These are phyloP conservation scores for Suillia variegata DNA, from an alignment of 2,888 invertebrate species.

Conservation along the genomic window DNA sequence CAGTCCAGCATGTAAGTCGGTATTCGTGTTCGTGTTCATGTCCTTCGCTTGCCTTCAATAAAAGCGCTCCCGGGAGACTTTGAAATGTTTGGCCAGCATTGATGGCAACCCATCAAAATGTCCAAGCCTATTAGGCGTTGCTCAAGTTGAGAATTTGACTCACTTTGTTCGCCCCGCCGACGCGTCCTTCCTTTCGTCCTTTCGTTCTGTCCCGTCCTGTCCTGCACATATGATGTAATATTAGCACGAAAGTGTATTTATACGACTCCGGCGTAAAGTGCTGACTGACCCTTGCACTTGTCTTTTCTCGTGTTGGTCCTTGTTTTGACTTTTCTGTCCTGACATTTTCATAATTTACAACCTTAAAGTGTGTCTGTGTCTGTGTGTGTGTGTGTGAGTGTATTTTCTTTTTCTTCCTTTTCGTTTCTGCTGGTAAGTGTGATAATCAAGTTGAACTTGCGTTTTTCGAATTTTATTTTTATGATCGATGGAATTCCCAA, in stretches of 20 bases:
- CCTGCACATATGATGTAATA: conserved; percentile 35
- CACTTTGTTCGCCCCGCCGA: neutral
- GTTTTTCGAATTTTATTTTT: conserved; percentile 54
- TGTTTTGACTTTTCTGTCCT: neutral
- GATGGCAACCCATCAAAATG: conserved; percentile 37
- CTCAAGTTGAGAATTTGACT: neutral
- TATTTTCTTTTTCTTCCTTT: too few species aligned
- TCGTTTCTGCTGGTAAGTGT: conserved; percentile 25
- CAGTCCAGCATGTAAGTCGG: neutral
- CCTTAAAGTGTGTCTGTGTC: conserved; percentile 13
- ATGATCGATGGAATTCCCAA: conserved; percentile 61
- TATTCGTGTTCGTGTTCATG: neutral
- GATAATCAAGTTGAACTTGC: conserved; percentile 49
- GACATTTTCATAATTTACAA: conserved; percentile 27
- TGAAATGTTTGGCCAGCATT: neutral
- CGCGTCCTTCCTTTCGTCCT: neutral
- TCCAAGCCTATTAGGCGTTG: conserved; percentile 39
- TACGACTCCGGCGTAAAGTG: neutral
- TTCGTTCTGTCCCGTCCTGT: neutral
- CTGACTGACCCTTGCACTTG: conserved; percentile 21
- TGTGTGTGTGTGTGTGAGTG: too few species aligned
- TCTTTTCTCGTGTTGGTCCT: conserved; percentile 7
- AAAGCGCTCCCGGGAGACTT: conserved; percentile 1
- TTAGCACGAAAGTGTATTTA: conserved; percentile 23
- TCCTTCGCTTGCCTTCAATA: conserved; percentile 7